Evolutionary conservation across 2,797 vertebrate genomes (phyloP).

Genomic region (Macroramphosus scolopax): DNA sequence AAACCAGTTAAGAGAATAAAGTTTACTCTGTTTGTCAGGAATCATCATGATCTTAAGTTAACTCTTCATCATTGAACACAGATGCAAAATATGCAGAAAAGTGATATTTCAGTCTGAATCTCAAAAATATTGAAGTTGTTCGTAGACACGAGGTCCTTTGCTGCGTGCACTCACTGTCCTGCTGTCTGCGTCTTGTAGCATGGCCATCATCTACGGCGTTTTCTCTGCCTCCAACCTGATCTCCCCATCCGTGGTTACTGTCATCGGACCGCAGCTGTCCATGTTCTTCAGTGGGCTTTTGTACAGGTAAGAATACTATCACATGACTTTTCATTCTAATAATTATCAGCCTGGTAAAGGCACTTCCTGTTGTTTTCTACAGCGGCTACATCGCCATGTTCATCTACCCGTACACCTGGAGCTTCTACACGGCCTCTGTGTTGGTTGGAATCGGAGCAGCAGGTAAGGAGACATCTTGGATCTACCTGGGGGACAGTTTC

Average conservation of each 20-base stretch:
- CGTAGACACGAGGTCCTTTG: too few species aligned
- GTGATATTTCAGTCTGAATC: too few species aligned
- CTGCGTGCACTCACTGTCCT: too few species aligned
- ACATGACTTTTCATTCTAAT: too few species aligned
- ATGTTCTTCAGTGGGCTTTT: constrained; percentile 92
- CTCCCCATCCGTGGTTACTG: constrained; percentile 89
- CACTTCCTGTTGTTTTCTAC: constrained; percentile 10
- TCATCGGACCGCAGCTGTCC: constrained; percentile 89
- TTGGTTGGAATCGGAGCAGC: constrained; percentile 92
- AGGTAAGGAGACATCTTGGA: constrained; percentile 69
- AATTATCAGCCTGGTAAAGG: too few species aligned
- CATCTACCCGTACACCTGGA: constrained; percentile 91
- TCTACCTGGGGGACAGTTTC: too few species aligned
- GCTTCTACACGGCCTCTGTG: constrained; percentile 94
- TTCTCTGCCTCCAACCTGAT: constrained; percentile 95
- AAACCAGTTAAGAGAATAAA: constrained; percentile 15
- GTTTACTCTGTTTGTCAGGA: constrained; percentile 1
- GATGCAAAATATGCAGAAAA: too few species aligned
- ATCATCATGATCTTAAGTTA: too few species aligned
- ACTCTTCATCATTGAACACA: too few species aligned
- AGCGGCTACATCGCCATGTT: constrained; percentile 96
- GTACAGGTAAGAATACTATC: constrained; percentile 91
- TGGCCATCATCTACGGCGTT: constrained; percentile 96
- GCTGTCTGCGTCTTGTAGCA: constrained; percentile 68
- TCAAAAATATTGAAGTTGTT: too few species aligned